These are phyloP conservation scores for Zapornia atra DNA, from an alignment of 2,113 vertebrate genomes.

Conservation along the genomic window DNA sequence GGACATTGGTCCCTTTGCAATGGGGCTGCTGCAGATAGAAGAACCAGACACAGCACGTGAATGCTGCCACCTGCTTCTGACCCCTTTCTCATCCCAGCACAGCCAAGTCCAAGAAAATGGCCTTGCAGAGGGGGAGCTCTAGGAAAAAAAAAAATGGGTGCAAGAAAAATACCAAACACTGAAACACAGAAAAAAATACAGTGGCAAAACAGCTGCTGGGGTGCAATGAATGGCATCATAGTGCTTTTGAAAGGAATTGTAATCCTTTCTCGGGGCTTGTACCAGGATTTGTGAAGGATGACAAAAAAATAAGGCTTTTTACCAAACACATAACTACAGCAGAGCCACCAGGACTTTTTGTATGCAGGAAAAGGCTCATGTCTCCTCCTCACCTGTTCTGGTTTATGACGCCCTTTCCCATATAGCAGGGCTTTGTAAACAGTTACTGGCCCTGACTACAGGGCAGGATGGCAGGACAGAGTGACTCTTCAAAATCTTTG, in stretches of 20 bases:
- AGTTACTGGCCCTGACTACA: background rate
- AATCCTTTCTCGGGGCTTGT: background rate
- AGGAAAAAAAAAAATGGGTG: background rate
- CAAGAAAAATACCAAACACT: background rate
- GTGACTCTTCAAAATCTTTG: background rate
- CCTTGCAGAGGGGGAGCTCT: background rate
- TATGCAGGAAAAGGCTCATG: background rate
- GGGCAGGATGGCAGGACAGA: background rate
- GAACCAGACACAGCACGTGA: background rate
- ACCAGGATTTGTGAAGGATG: background rate
- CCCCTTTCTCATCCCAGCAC: background rate
- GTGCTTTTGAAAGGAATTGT: background rate
- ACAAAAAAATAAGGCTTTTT: background rate
- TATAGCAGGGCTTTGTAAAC: background rate
- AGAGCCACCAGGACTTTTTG: rapidly evolving
- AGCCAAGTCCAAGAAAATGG: background rate
- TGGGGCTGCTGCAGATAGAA: background rate
- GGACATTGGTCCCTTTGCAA: background rate
- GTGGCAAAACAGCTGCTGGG: background rate
- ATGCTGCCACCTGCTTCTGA: background rate
- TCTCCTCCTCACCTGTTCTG: background rate
- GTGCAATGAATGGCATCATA: background rate
- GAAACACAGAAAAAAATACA: background rate
- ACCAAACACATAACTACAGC: background rate
- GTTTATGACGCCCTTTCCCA: background rate